phyloP scores from a whole-genome alignment of 2,888 invertebrate genomes.

The Gnatocerus cornutus region DNA sequence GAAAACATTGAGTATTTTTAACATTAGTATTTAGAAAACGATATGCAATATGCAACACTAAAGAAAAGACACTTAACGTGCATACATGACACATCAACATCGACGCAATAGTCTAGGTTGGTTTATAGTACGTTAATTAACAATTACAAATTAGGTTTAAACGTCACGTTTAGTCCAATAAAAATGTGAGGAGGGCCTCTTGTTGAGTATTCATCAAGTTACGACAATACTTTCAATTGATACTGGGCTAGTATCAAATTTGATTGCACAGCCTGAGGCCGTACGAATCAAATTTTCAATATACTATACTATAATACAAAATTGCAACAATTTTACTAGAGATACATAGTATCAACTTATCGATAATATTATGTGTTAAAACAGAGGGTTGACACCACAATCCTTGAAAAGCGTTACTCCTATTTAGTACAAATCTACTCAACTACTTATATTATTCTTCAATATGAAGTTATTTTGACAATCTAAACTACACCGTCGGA shows the following conservation, averaged over 20 bases:
- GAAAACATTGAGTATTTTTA: constrained; percentile 41
- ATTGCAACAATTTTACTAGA: constrained; percentile 72
- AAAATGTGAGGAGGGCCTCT: constrained; percentile 4
- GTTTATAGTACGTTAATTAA: constrained; percentile 37
- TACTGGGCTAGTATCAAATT: constrained; percentile 42
- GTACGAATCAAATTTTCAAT: constrained; percentile 49
- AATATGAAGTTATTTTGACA: constrained; percentile 64
- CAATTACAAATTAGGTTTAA: constrained; percentile 21
- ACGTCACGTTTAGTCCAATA: constrained; percentile 7
- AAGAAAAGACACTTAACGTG: constrained; percentile 43
- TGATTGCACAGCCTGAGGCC: no score
- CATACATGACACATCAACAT: constrained; percentile 48
- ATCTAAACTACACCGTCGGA: constrained; percentile 38
- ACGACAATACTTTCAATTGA: constrained; percentile 41
- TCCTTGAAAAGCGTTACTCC: constrained; percentile 55
- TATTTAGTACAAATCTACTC: constrained; percentile 41
- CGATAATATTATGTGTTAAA: constrained; percentile 49
- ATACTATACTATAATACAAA: constrained; percentile 66
- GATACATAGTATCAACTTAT: constrained; percentile 73
- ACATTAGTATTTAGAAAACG: constrained; percentile 37
- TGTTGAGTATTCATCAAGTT: constrained; percentile 30
- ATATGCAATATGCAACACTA: constrained; percentile 45
- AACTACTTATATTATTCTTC: constrained; percentile 56
- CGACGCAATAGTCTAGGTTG: constrained; percentile 44
- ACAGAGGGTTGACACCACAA: constrained; percentile 40